Evolutionary conservation across 2,113 vertebrate genomes (phyloP).

Genomic region (Solea senegalensis): DNA sequence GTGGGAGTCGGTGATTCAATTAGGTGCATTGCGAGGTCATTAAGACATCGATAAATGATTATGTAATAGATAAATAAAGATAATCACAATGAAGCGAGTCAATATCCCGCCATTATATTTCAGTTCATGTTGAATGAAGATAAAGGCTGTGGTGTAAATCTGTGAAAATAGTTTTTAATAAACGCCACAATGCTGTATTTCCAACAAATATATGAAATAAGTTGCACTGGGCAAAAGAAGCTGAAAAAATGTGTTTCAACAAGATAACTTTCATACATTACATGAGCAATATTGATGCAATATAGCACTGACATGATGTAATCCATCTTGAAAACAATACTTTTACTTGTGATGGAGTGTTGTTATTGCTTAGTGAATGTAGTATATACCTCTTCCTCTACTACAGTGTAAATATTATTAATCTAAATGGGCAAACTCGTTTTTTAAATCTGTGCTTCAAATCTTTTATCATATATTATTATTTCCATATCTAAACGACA

Average conservation of each 20-base stretch:
- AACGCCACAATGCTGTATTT: no score
- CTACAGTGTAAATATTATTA: no score
- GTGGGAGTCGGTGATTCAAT: not conserved
- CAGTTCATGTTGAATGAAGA: not conserved
- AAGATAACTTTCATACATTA: not conserved
- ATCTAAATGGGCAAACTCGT: no score
- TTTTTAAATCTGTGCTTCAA: no score
- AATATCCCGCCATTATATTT: not conserved
- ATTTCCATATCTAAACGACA: no score
- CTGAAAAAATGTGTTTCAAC: no score
- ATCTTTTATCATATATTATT: no score
- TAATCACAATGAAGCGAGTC: not conserved
- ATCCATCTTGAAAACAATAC: not conserved
- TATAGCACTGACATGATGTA: not conserved
- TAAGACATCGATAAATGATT: not conserved
- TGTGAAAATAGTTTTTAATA: not conserved
- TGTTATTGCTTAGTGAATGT: not conserved
- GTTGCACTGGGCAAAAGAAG: no score
- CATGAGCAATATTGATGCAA: not conserved
- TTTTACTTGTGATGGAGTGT: not conserved
- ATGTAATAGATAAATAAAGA: not conserved
- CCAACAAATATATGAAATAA: not conserved
- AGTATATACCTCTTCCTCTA: not conserved
- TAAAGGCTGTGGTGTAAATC: not conserved
- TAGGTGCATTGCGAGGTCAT: not conserved